These are phyloP conservation scores for Drosophila sproati DNA, from an alignment of 1,140 invertebrate genomes.

Conservation along the genomic window DNA sequence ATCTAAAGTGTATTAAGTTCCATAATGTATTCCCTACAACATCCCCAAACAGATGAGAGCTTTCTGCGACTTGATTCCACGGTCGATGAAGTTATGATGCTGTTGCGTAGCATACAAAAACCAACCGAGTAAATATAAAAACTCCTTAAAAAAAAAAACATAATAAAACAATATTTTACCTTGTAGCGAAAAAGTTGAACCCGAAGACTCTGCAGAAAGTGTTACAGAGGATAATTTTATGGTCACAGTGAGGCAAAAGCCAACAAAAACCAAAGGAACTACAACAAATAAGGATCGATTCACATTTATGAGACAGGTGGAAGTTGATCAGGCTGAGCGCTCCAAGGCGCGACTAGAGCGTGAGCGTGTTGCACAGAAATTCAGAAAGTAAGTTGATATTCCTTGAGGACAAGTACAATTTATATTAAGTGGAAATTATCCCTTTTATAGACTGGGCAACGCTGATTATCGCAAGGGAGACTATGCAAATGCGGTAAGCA, in stretches of 20 bases:
- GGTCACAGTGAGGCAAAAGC: conserved; percentile 87
- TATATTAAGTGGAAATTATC: background rate
- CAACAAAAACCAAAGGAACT: conserved; percentile 39
- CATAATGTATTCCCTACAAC: conserved; percentile 64
- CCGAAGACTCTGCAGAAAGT: background rate
- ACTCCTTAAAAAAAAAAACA: background rate
- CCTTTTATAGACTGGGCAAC: conserved; percentile 81
- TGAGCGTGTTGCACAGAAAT: conserved; percentile 83
- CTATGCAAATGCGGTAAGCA: conserved; percentile 89
- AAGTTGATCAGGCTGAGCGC: conserved; percentile 89
- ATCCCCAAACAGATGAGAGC: conserved; percentile 69
- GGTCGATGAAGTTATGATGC: conserved; percentile 77
- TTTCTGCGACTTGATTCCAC: conserved; percentile 70
- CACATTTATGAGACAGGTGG: conserved; percentile 90
- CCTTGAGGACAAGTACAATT: background rate
- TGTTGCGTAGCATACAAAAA: conserved; percentile 53
- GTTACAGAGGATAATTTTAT: conserved; percentile 74
- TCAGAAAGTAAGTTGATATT: conserved; percentile 61
- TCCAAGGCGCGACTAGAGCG: conserved; percentile 88
- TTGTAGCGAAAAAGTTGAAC: conserved; percentile 19
- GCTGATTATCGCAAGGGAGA: conserved; percentile 88
- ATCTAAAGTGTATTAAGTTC: background rate
- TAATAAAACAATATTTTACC: background rate
- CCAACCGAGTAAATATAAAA: conserved; percentile 42
- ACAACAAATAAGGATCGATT: conserved; percentile 85